A percentile compares a stretch with the other conserved stretches of the same genome.
Conservation (phyloP, 2,797 vertebrate species). For the Sebastes flavidus region DNA sequence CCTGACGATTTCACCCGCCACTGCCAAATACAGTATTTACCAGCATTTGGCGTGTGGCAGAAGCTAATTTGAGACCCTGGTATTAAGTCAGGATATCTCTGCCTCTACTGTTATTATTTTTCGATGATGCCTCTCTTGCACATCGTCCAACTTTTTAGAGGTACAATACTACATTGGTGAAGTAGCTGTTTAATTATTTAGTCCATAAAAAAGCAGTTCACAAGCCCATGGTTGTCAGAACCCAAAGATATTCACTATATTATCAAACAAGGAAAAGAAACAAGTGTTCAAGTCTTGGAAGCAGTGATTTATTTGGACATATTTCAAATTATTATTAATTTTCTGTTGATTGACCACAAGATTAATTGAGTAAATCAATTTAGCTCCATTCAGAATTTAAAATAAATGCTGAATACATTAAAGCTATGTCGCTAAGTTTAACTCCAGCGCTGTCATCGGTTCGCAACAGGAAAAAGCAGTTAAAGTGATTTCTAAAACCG, state of each 20-base stretch:
- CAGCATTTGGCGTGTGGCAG: not conserved
- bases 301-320: not conserved
- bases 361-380: not conserved
- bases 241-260: not conserved
- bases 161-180: not conserved
- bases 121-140: not conserved
- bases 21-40: not conserved
- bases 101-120: not conserved
- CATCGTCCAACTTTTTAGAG: not conserved
- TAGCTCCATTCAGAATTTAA: not conserved
- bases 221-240: not conserved
- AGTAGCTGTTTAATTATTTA: not conserved
- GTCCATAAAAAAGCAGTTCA: not conserved
- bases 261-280: not conserved
- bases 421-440: not conserved
- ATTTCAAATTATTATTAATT: not conserved
- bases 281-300: not conserved
- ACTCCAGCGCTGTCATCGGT: not conserved
- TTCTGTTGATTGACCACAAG: no score
- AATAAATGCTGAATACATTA: not conserved
- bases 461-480: not conserved
- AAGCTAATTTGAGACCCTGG: not conserved
- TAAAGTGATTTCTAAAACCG: conserved; percentile 1
- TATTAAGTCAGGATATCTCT: not conserved
- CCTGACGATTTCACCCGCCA: not conserved